Evolutionary conservation across 2,888 invertebrate genomes (phyloP), one percentile per base, ranked within the genome.

Genomic region (Epirrhoe alternata): DNA sequence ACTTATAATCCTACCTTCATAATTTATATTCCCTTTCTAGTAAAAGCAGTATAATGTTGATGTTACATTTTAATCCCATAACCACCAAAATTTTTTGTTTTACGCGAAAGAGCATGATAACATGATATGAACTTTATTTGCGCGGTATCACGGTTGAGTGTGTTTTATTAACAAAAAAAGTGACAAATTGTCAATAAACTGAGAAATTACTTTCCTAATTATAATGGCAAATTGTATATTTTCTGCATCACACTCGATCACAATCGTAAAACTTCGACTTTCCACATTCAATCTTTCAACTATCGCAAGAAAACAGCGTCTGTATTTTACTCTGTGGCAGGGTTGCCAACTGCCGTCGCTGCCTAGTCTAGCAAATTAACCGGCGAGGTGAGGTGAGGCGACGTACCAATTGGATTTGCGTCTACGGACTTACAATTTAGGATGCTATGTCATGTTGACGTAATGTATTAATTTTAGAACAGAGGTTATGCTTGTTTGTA

Each of bases 351-450:
- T 53, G 63, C 63, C 62, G 49, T 66, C 33, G 47, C 52, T 45
- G 60, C 66, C 63, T 53, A 51, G 68, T 55, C 67, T 65, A 52
- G 64, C 69, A 72, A 74, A 73, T 75, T 74, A 71, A 68, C 74
- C 68, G 63, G 61, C 71, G 72, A 72, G 73, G 68, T 66, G 66
- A 69, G 73, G 72, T 63, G 70, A 69, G 58, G 68, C 63, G 63
- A 67, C 58, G 72, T 61, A 56, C 64, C 75, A 76, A 77, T 77
- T 76, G 73, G 75, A 79, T 84, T 84, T 81, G 78, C 82, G 82
- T 83, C 80, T 75, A 77, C 75, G 66, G 74, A 75, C 75, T 77
- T 74, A 82, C 82, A 80, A 82, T 83, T 58, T 82, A 83, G 74
- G 68, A 75, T 73, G 76, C 69, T 70, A 75, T 73, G 69, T 70